A percentile compares a stretch with the other conserved stretches of the same genome.
phyloP scores from a whole-genome alignment of 2,888 invertebrate genomes.

The Hydrotaea diabolus region DNA sequence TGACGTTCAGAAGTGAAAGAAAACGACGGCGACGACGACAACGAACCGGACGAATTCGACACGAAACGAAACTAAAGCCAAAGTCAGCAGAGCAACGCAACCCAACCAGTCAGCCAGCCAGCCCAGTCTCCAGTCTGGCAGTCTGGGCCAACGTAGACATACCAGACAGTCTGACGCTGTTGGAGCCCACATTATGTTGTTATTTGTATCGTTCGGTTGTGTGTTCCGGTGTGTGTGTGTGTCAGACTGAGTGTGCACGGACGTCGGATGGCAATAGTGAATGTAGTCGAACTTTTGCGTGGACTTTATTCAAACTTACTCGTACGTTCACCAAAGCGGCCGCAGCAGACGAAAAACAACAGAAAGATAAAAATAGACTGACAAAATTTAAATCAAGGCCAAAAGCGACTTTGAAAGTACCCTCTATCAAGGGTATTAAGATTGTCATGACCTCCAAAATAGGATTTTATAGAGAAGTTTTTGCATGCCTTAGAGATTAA shows the following conservation, averaged over 20 bases:
- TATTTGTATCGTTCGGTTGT: background rate
- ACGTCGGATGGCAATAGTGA: constrained; percentile 6
- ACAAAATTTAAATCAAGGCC: background rate
- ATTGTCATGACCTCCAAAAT: too few relatives aligned
- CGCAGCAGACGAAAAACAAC: background rate
- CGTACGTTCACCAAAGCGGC: background rate
- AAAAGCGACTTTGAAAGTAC: background rate
- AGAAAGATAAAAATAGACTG: background rate
- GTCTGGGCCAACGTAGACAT: constrained; percentile 69
- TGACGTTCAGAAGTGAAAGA: constrained; percentile 52
- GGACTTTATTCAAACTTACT: background rate
- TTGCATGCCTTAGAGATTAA: too few relatives aligned
- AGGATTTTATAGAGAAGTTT: too few relatives aligned
- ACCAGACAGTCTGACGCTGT: constrained; percentile 80
- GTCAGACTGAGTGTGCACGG: background rate
- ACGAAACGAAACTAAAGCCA: constrained; percentile 34
- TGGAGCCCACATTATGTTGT: constrained; percentile 76
- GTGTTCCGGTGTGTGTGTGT: background rate
- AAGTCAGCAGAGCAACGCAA: background rate
- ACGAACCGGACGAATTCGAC: constrained; percentile 44
- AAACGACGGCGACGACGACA: background rate
- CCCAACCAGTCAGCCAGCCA: constrained; percentile 20
- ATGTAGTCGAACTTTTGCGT: constrained; percentile 11
- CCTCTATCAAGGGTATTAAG: background rate
- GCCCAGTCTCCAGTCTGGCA: constrained; percentile 36